Base-by-base conservation (phyloP, 2,113 vertebrate genomes). In the Chaetura pelagica region DNA sequence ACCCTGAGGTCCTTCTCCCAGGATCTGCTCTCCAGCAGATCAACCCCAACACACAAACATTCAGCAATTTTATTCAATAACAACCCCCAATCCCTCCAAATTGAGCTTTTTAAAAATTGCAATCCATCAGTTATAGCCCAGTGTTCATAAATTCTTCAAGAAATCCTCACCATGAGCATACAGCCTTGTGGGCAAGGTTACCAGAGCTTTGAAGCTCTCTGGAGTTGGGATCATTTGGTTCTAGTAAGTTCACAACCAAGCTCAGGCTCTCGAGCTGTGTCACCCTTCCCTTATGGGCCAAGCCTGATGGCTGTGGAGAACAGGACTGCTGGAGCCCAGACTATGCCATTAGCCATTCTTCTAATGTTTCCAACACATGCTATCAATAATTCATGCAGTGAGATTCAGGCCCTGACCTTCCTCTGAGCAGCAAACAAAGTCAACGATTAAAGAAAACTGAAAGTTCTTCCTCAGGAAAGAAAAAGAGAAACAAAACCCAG, bases 231-330 rank as follows among this genome's bases (percentile, higher is more conserved):
- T 72, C 52, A 35, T 63, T 80, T 83, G 66, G n/a, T 63, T 54
- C 38, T 29, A 29, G 54, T 12, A 46, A 77, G 23, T 44, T 38
- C 44, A 46, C 8, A 21, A 26, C 22, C 0, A 2, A 32, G 62
- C 59, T 69, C 3, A 38, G 51, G 22, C 29, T 81, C 38, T 30
- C 38, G 4, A 5, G 10, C 35, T 12, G 42, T 1, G 1, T 40
- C 0, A 1, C 10, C 0, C 63, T n/a, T 35, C 34, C 34, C 44
- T 35, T 8, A 19, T 0, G 4, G 17, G 72, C 62, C 10, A 32
- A 54, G 46, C 34, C 52, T 20, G 24, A 6, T 58, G 63, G 15
- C n/a, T 16, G 52, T 9, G 9, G 40, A 11, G 12, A 86, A 11
- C 13, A 44, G 17, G 0, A 8, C 63, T 58, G 51, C 48, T 14